Conservation (phyloP, 2,113 vertebrate species). For the Myotis brandtii region DNA sequence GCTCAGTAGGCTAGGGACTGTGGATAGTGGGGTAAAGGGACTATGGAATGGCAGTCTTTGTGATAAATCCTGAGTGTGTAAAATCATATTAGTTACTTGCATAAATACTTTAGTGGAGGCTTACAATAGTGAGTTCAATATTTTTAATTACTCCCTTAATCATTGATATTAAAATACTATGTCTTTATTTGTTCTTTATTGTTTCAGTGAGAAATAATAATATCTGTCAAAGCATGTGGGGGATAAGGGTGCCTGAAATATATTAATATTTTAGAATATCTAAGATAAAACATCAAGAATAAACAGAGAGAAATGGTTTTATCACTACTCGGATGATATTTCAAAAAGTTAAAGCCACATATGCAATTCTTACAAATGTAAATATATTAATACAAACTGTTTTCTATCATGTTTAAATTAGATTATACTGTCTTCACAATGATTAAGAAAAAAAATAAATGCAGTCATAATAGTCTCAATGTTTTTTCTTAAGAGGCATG, state of each 20-base stretch:
- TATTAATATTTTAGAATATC: not conserved
- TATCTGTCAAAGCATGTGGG: not conserved
- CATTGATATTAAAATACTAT: not conserved
- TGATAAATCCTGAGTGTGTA: not conserved
- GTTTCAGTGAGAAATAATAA: not conserved
- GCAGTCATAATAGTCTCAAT: not conserved
- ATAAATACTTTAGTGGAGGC: not conserved
- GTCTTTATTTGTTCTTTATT: not conserved
- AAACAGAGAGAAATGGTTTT: not conserved
- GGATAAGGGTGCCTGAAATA: not conserved
- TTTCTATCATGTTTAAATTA: not conserved
- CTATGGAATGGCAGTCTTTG: not conserved
- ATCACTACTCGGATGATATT: not conserved
- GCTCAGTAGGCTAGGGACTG: not conserved
- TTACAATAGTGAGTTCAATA: not conserved
- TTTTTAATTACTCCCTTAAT: not conserved
- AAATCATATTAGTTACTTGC: not conserved
- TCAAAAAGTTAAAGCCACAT: not conserved
- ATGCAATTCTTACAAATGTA: not conserved
- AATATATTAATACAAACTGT: not conserved
- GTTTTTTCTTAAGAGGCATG: not conserved
- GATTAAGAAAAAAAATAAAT: conserved; percentile 28
- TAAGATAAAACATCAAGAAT: not conserved
- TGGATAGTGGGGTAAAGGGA: not conserved
- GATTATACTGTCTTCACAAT: not conserved